These are phyloP conservation scores for Marcusenius ussheri DNA, from an alignment of 2,113 vertebrate species.

Conservation along the genomic window DNA sequence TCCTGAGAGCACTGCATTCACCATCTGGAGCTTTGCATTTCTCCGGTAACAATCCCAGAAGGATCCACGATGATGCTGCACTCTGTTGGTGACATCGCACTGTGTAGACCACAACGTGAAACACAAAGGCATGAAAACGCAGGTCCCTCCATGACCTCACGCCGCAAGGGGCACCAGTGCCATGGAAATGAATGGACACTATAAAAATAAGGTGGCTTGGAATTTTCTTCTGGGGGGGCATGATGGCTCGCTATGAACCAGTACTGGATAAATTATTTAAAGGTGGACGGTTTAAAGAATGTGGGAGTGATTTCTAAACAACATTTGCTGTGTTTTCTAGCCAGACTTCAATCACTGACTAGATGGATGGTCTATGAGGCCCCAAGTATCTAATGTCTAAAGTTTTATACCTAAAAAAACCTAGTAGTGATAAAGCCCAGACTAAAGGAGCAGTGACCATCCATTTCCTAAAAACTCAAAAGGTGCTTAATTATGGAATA, in stretches of 20 bases:
- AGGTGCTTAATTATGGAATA: background rate
- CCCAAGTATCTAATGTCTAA: background rate
- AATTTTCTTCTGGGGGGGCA: background rate
- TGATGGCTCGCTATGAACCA: background rate
- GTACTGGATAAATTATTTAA: background rate
- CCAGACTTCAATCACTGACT: background rate
- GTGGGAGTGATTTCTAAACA: no score
- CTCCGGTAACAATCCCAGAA: background rate
- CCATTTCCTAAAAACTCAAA: background rate
- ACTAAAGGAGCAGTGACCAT: background rate
- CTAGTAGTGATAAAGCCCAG: background rate
- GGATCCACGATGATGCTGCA: background rate
- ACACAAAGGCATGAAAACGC: background rate
- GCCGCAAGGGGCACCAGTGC: background rate
- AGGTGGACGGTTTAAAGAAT: background rate
- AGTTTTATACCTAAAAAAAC: background rate
- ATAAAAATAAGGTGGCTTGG: conserved; percentile 3
- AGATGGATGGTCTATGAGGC: conserved; percentile 8
- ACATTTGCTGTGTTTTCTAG: background rate
- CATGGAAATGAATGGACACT: background rate
- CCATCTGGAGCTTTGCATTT: background rate
- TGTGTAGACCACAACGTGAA: background rate
- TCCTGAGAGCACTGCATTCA: background rate
- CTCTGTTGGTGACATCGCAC: conserved; percentile 3
- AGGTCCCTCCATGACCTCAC: background rate